Conservation (phyloP, 2,113 vertebrate genomes). For the Corythornis cristatus region DNA sequence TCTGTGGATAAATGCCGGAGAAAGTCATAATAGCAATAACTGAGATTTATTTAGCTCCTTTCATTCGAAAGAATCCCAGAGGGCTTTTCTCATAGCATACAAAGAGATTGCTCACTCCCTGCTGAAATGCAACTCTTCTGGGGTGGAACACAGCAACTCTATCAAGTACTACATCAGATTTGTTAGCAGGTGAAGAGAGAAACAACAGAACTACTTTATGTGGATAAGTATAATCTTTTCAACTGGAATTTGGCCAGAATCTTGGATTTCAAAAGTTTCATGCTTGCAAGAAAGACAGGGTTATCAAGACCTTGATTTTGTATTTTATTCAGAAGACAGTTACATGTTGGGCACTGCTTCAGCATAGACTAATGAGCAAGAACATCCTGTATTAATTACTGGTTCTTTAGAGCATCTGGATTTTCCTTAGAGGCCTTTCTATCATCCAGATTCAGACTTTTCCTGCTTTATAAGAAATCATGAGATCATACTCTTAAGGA, state of each 20-base stretch:
- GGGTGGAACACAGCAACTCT: constrained; percentile 31
- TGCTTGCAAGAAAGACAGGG: neutral
- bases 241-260: neutral
- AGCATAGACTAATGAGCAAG: neutral
- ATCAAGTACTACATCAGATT: constrained; percentile 10
- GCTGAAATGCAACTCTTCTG: constrained; percentile 57
- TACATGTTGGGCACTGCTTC: neutral
- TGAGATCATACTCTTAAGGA: neutral
- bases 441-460: neutral
- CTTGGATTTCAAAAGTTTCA: neutral
- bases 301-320: neutral
- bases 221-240: neutral
- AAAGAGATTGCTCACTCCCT: constrained; percentile 46
- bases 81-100: constrained; percentile 48
- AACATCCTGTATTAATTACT: neutral
- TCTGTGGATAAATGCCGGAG: constrained; percentile 52
- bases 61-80: constrained; percentile 41
- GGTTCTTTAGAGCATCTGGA: neutral
- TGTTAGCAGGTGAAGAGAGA: constrained; percentile 21
- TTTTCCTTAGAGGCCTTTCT: neutral
- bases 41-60: constrained; percentile 60
- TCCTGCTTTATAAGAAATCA: neutral
- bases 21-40: constrained; percentile 55
- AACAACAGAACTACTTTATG: neutral
- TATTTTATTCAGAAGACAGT: neutral